phyloP scores from a whole-genome alignment of 2,888 invertebrate genomes.

The Chrysina gloriosa region DNA sequence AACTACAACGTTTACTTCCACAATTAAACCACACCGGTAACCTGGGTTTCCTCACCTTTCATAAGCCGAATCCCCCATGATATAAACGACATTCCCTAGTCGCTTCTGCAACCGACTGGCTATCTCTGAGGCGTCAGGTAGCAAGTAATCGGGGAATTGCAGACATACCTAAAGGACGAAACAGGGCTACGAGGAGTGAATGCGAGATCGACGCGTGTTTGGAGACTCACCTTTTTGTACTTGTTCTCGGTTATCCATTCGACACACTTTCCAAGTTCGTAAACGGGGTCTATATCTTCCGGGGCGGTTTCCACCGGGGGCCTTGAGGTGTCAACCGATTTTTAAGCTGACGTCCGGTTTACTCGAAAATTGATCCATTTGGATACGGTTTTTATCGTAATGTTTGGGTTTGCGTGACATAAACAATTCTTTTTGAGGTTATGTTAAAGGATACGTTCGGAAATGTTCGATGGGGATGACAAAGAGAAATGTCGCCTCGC shows the following conservation, averaged over 20 bases:
- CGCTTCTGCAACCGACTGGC: constrained; percentile 67
- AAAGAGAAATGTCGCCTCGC: no score
- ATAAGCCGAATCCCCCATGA: constrained; percentile 92
- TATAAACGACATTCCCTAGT: constrained; percentile 75
- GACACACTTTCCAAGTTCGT: constrained; percentile 72
- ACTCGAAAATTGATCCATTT: constrained; percentile 64
- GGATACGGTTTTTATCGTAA: no score
- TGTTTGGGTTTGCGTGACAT: background rate
- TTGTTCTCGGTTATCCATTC: constrained; percentile 78
- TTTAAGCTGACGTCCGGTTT: constrained; percentile 68
- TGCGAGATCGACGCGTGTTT: no score
- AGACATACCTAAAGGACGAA: constrained; percentile 78
- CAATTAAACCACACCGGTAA: constrained; percentile 56
- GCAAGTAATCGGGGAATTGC: constrained; percentile 89
- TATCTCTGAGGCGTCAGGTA: constrained; percentile 77
- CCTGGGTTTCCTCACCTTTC: constrained; percentile 74
- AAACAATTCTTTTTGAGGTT: background rate
- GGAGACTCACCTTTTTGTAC: constrained; percentile 72
- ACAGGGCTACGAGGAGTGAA: background rate
- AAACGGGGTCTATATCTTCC: constrained; percentile 65
- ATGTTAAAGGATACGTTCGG: background rate
- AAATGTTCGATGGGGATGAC: no score
- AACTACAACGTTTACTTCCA: constrained; percentile 70
- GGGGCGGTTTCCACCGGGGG: constrained; percentile 49
- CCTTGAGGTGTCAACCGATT: constrained; percentile 60